Percentiles rank a stretch among this genome's conserved stretches.
phyloP scores from a whole-genome alignment of 2,113 vertebrate genomes.

The Serinus canaria region DNA sequence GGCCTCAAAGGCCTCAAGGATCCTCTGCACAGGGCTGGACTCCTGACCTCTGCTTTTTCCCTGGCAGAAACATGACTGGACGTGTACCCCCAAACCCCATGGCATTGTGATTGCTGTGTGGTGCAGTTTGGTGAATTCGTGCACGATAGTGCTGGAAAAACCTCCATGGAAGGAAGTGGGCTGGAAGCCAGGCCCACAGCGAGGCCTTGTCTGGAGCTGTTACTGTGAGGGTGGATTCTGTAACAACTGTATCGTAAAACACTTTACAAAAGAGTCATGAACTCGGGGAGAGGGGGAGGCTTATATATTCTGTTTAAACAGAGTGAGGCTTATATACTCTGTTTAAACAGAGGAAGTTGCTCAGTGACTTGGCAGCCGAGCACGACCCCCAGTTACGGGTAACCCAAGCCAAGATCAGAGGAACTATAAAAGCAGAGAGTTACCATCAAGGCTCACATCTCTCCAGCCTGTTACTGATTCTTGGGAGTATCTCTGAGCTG shows the following conservation, averaged over 20 bases:
- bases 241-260: conserved; percentile 65
- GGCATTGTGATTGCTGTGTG: background rate
- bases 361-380: conserved; percentile 55
- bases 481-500: background rate
- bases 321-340: conserved; percentile 38
- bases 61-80: background rate
- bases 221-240: conserved; percentile 18
- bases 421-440: conserved; percentile 26
- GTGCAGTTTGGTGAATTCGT: background rate
- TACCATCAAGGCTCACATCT: conserved; percentile 46
- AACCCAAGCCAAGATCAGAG: conserved; percentile 48
- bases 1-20: background rate
- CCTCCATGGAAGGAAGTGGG: background rate
- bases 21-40: background rate
- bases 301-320: conserved; percentile 58
- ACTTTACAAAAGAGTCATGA: conserved; percentile 58
- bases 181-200: conserved; percentile 32
- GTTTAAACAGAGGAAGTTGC: conserved; percentile 62
- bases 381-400: conserved; percentile 4
- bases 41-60: background rate
- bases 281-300: conserved; percentile 21
- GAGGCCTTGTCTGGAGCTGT: conserved; percentile 39
- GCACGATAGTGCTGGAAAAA: background rate
- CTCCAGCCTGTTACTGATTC: conserved; percentile 20
- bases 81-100: background rate